Evolutionary conservation across 2,797 vertebrate species (phyloP).

Genomic region (Tapera naevia): DNA sequence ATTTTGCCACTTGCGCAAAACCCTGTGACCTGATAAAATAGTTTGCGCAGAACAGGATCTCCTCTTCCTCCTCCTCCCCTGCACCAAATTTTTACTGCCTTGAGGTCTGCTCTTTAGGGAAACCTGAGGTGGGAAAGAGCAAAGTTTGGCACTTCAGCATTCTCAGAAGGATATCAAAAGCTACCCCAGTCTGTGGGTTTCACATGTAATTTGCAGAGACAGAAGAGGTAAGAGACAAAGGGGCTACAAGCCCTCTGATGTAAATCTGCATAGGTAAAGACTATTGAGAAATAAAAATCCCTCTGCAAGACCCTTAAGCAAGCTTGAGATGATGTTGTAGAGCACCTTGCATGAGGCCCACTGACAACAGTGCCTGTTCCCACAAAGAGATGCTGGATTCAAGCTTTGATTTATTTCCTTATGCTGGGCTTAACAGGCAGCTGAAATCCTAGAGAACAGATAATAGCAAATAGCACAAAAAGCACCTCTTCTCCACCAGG

Average conservation of each 20-base stretch:
- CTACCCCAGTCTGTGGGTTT: neutral
- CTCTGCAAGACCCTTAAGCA: neutral
- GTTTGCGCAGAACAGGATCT: neutral
- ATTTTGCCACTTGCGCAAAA: neutral
- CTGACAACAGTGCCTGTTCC: neutral
- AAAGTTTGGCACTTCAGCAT: conserved; percentile 24
- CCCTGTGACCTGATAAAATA: neutral
- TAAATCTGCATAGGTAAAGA: conserved; percentile 21
- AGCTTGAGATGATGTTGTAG: neutral
- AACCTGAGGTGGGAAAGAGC: neutral
- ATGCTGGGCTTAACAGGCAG: neutral
- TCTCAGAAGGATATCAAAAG: neutral
- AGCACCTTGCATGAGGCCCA: neutral
- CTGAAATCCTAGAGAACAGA: neutral
- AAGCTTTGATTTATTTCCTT: neutral
- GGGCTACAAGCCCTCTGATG: neutral
- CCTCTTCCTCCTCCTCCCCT: neutral
- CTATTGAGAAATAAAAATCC: neutral
- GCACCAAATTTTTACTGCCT: neutral
- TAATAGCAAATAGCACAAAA: neutral
- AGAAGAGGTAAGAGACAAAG: neutral
- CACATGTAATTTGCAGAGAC: neutral
- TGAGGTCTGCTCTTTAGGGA: neutral
- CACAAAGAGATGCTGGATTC: neutral
- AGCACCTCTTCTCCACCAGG: neutral